Evolutionary conservation across 2,797 vertebrate species (phyloP).

Genomic region (Muscicapa comitata): DNA sequence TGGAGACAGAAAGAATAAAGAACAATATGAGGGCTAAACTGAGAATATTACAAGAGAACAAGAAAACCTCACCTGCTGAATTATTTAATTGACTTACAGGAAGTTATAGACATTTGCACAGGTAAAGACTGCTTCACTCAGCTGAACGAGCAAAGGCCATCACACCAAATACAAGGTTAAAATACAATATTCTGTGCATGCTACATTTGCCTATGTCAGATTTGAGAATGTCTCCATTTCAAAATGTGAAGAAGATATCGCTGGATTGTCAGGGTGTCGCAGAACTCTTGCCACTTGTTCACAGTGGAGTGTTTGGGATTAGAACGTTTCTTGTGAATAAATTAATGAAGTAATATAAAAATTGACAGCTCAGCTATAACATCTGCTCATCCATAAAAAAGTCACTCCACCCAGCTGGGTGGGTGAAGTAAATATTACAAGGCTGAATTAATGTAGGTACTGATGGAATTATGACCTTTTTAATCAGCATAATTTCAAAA

Average conservation of each 20-base stretch:
- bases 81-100: neutral
- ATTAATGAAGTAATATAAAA: constrained; percentile 46
- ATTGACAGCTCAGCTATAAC: constrained; percentile 46
- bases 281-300: neutral
- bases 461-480: constrained; percentile 49
- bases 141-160: neutral
- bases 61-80: neutral
- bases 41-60: neutral
- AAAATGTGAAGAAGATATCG: neutral
- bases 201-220: neutral
- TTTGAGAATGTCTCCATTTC: neutral
- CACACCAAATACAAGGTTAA: neutral
- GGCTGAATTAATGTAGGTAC: constrained; percentile 9
- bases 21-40: neutral
- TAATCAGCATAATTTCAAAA: constrained; percentile 39
- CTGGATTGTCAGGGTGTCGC: neutral
- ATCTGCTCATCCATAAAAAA: constrained; percentile 39
- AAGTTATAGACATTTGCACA: neutral
- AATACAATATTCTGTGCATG: neutral
- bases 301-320: neutral
- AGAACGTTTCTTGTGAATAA: constrained; percentile 16
- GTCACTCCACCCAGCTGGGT: constrained; percentile 57
- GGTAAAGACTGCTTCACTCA: neutral
- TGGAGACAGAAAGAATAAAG: neutral
- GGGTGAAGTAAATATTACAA: constrained; percentile 45